Base-by-base conservation (phyloP, 1,140 invertebrate genomes). In the Anoplolepis gracilipes region DNA sequence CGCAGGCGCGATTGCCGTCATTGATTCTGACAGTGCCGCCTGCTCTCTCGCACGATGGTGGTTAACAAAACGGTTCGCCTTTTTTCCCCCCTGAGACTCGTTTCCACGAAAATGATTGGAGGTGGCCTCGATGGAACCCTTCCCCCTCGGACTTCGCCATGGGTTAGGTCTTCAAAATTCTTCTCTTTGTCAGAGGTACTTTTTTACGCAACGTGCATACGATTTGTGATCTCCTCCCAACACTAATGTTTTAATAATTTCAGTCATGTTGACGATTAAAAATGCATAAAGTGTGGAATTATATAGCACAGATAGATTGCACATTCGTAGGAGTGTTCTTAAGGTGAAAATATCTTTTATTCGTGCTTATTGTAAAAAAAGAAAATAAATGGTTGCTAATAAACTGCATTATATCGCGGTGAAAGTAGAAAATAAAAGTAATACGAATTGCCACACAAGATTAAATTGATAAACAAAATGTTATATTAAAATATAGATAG, bases 1-100 rank as follows among this genome's bases (percentile, higher is more conserved):
- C 85, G 77, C 82, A 79, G 86, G 91, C 77, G 87, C 84, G 88
- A 92, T 93, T 94, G 92, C 93, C 92, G 91, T 94, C 92, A 94
- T 84, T 85, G 89, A 90, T 86, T 93, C 85, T 59, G 3, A 91
- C 72, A 39, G 59, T 59, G 77, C 62, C 10, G 36, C 4, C 79
- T 65, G 79, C 39, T n/a, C 33, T 84, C 67, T 46, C 49, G 61
- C 65, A 30, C 36, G 13, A 33, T 70, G 30, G 13, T 30, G n/a
- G 19, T 28, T n/a, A 33, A 59, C 53, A 62, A 75, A 28, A 28
- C 39, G 62, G 13, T 64, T 57, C n/a, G 59, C 30, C 67, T 84
- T 85, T 84, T 30, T 57, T 75, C n/a, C 70, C 49, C 19, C 67
- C n/a, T n/a, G 64, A 36, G 36, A 55, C 22, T 30, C 19, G 28